These are phyloP conservation scores for Macaca nemestrina DNA, from an alignment of 2,113 vertebrate genomes.

Conservation along the genomic window DNA sequence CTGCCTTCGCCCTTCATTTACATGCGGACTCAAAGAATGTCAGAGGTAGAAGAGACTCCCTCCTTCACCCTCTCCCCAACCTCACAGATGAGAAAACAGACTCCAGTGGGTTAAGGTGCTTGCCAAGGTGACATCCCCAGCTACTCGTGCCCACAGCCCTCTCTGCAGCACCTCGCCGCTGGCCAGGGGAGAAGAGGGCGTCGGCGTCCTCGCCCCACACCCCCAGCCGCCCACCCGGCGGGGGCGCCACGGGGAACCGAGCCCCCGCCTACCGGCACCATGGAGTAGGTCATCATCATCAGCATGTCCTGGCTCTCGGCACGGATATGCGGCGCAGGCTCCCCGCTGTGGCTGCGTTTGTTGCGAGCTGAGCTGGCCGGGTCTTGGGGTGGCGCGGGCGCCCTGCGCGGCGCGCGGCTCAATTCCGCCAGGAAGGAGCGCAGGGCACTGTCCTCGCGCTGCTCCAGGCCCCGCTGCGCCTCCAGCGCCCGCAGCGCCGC, in stretches of 20 bases:
- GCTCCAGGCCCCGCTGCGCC: conserved; percentile 11
- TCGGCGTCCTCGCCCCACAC: not conserved
- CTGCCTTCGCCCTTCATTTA: not conserved
- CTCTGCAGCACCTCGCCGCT: not conserved
- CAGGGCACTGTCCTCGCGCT: conserved; percentile 43
- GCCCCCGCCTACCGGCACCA: conserved; percentile 92
- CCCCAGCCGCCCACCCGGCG: not conserved
- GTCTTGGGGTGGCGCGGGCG: conserved; percentile 13
- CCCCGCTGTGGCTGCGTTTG: conserved; percentile 87
- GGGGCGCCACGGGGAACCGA: not conserved
- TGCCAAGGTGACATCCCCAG: not conserved
- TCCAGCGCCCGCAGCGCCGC: conserved; percentile 83
- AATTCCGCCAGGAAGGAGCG: conserved; percentile 45
- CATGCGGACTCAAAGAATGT: not conserved
- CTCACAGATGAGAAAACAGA: not conserved
- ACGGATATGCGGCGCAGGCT: conserved; percentile 81
- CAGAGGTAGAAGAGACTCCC: not conserved
- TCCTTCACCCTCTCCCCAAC: not conserved
- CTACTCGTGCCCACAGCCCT: not conserved
- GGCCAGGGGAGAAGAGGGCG: not conserved
- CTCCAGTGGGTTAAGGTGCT: not conserved
- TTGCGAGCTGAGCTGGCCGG: conserved; percentile 84
- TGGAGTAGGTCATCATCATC: conserved; percentile 95
- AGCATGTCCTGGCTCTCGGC: conserved; percentile 89
- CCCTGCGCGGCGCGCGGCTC: not conserved